A percentile compares a stretch with the other conserved stretches of the same genome.
These are phyloP conservation scores for Protosalanx chinensis DNA, from an alignment of 2,797 vertebrate genomes.

Conservation along the genomic window DNA sequence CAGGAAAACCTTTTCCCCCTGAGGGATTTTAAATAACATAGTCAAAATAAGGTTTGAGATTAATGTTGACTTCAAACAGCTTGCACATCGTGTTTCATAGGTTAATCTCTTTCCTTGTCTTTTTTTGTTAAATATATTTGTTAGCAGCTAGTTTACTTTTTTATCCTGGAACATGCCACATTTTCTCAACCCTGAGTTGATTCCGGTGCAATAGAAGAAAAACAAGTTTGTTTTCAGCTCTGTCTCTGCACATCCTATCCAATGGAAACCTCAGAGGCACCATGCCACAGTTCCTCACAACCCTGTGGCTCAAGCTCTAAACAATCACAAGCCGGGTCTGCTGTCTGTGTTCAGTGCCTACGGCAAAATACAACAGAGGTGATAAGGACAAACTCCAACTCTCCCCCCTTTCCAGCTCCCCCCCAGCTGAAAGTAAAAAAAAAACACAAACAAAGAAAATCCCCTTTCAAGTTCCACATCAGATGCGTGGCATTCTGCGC, in stretches of 20 bases:
- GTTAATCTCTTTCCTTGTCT: no score
- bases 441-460: conserved; percentile 63
- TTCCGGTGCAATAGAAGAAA: conserved; percentile 20
- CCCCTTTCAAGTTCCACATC: conserved; percentile 49
- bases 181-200: not conserved
- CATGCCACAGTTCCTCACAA: conserved; percentile 46
- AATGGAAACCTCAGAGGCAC: conserved; percentile 44
- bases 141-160: no score
- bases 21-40: not conserved
- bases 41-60: not conserved
- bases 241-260: conserved; percentile 30
- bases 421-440: conserved; percentile 43
- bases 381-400: conserved; percentile 52
- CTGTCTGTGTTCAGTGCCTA: conserved; percentile 48
- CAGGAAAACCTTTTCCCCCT: not conserved
- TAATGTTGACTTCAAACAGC: no score
- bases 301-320: conserved; percentile 37
- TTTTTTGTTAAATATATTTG: no score
- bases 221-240: conserved; percentile 32
- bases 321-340: conserved; percentile 49
- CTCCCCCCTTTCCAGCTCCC: no score
- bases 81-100: no score
- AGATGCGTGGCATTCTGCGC: conserved; percentile 52
- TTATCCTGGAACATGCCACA: not conserved
- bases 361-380: conserved; percentile 43